Base-by-base conservation (phyloP, 37 sponge, comb jelly and placozoan genomes). In the Tethya wilhelma region DNA sequence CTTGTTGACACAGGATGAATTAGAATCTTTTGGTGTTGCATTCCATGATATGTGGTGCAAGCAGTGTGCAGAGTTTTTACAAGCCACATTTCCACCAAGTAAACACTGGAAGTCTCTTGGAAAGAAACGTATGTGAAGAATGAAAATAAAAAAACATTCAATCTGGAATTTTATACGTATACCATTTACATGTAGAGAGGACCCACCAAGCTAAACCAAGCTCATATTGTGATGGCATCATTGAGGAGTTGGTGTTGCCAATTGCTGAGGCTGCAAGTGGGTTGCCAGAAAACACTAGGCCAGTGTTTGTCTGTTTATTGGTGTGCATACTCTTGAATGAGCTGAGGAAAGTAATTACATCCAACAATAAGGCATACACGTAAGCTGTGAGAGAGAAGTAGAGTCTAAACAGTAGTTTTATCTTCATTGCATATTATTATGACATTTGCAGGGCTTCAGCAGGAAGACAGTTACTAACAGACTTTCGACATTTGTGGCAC, bases 321-420 rank as follows among this genome's bases (percentile, higher is more conserved):
- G n/a, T 74, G 29, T 31, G 40, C 12, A 42, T 67, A 0, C n/a
- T 84, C 59, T 39, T 74, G 44, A 67, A 53, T 41, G 84, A 68
- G 41, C 44, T 60, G 20, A 46, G 84, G 33, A 75, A 49, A 34
- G n/a, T 29, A 25, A 67, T 84, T 30, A 56, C 56, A 4, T 17
- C 57, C 58, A 74, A 74, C 57, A 75, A 75, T 43, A 64, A 57
- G 26, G 32, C 53, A 17, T 84, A 84, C 76, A 75, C 58, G 84
- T 84, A 9, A 23, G 38, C 22, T 77, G 28, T 14, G 0, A 34
- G 9, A 6, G 59, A n/a, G 59, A 7, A 71, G 26, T 42, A 22
- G 6, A 71, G 20, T 44, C 49, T 71, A 67, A 36, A 36, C 4
- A 33, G 29, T 38, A 58, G 8, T 57, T 33, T 4, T 34, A 36